Conservation (phyloP, 2,113 vertebrate species). For the Halichoeres trimaculatus region DNA sequence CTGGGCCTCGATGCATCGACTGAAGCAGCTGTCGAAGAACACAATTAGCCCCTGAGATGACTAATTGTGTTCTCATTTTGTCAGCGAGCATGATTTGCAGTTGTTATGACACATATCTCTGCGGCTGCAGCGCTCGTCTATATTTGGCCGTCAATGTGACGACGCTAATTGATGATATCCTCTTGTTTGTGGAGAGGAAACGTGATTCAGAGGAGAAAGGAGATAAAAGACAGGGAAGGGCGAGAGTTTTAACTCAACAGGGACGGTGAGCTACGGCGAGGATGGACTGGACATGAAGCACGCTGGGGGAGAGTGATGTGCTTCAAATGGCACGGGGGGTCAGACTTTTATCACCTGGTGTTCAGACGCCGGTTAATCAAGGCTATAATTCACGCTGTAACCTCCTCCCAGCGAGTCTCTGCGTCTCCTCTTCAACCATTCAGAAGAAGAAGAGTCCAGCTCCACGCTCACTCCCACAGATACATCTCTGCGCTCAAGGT, state of each 20-base stretch:
- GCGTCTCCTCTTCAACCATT: constrained; percentile 30
- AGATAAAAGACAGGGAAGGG: no score
- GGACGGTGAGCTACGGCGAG: background rate
- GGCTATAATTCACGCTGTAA: constrained; percentile 37
- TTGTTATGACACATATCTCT: constrained; percentile 59
- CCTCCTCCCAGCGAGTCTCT: constrained; percentile 7
- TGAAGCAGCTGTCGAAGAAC: constrained; percentile 34
- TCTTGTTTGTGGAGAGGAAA: constrained; percentile 20
- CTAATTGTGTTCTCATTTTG: constrained; percentile 53
- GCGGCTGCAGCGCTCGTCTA: constrained; percentile 46
- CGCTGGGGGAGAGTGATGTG: constrained; percentile 19
- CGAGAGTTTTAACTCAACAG: no score
- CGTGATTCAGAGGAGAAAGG: constrained; percentile 2
- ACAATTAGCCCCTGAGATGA: constrained; percentile 33
- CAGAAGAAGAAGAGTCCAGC: constrained; percentile 11
- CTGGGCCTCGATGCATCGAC: background rate
- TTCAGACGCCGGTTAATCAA: constrained; percentile 49
- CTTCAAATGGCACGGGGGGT: constrained; percentile 33
- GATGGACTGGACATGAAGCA: background rate
- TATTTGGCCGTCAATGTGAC: constrained; percentile 57
- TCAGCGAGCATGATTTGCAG: constrained; percentile 42
- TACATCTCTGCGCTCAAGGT: background rate
- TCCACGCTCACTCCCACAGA: background rate
- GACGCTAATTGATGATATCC: constrained; percentile 57
- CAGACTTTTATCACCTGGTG: constrained; percentile 40